A percentile compares a stretch with the other conserved stretches of the same genome.
phyloP scores from a whole-genome alignment of 2,113 vertebrate species.

The Saccopteryx bilineata region DNA sequence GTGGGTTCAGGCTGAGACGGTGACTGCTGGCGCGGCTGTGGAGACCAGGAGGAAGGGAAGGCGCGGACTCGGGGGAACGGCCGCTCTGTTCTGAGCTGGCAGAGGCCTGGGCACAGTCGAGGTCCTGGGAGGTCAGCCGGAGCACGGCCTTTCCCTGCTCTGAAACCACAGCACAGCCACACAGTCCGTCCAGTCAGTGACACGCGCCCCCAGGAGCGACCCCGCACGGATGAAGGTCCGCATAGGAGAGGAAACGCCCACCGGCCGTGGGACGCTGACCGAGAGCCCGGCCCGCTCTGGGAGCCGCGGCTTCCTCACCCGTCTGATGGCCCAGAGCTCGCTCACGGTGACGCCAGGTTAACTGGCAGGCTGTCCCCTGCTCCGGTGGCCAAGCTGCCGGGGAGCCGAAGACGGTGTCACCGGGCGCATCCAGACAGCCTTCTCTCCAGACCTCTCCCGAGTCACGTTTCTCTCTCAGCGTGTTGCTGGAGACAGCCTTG shows the following conservation, averaged over 20 bases:
- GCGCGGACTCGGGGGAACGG: neutral
- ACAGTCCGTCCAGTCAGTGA: no score
- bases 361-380: neutral
- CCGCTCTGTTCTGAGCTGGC: no score
- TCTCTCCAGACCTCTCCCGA: neutral
- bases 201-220: neutral
- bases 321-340: neutral
- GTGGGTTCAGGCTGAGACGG: no score
- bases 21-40: neutral
- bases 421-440: neutral
- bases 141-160: neutral
- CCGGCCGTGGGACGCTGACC: neutral
- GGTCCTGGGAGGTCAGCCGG: neutral
- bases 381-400: neutral
- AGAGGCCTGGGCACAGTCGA: neutral
- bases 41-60: neutral
- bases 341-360: constrained; percentile 19
- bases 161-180: neutral
- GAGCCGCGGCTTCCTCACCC: neutral
- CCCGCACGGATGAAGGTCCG: neutral
- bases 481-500: neutral
- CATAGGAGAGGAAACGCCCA: neutral
- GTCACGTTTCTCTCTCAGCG: neutral
- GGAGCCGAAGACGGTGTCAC: neutral
- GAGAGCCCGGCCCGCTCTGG: neutral